These are phyloP conservation scores for Pogonomyrmex barbatus DNA, from an alignment of 1,140 invertebrate genomes.

Conservation along the genomic window DNA sequence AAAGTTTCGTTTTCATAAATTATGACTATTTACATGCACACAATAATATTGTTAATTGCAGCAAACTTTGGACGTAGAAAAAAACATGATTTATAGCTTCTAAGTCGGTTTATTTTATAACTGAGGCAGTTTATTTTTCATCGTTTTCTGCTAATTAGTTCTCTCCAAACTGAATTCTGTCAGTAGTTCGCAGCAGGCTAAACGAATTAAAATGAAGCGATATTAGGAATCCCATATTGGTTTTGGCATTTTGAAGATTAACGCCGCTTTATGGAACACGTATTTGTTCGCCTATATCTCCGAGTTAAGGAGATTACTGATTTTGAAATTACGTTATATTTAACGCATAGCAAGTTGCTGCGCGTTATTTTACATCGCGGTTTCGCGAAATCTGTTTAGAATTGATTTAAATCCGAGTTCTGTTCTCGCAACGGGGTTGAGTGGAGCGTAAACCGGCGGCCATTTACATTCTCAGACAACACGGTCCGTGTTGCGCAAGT, in stretches of 20 bases:
- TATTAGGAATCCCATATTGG: not conserved
- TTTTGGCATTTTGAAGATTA: constrained; percentile 14
- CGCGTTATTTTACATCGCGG: constrained; percentile 25
- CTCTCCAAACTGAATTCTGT: not conserved
- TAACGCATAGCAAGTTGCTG: not conserved
- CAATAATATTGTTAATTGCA: not conserved
- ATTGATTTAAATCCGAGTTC: constrained; percentile 62
- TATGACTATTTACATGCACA: not conserved
- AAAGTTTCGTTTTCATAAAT: not conserved
- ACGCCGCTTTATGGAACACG: not conserved
- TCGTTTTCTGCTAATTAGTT: not conserved
- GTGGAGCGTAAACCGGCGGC: constrained; percentile 64
- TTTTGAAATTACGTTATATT: constrained; percentile 32
- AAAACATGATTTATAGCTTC: not conserved
- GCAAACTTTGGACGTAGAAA: not conserved
- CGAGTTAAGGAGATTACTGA: constrained; percentile 32
- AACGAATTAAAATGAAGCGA: constrained; percentile 8
- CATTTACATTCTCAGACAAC: constrained; percentile 75
- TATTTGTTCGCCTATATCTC: not conserved
- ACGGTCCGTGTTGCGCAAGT: constrained; percentile 65
- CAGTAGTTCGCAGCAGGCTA: not conserved
- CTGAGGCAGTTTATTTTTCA: too few relatives aligned
- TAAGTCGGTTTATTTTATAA: not conserved
- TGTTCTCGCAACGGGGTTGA: constrained; percentile 30
- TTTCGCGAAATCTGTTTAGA: constrained; percentile 53